Evolutionary conservation across 2,888 invertebrate genomes (phyloP), one percentile per base, ranked within the genome.

Genomic region (Macaria liturata): DNA sequence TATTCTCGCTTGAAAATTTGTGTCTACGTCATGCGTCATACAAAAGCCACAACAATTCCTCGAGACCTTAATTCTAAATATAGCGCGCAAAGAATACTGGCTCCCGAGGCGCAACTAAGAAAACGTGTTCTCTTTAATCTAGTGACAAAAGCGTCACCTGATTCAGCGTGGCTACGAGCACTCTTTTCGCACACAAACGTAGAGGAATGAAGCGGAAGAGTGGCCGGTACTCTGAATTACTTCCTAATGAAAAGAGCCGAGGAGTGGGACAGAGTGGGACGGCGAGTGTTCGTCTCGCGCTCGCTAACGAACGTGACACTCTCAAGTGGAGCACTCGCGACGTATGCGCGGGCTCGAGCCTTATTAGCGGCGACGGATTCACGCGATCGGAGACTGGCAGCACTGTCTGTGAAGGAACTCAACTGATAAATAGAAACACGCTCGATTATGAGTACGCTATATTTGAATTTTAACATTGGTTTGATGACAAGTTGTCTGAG

Each of bases 171-270:
- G 81, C 81, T 77, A 83, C 81, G 81, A 89, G 88, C 76, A 84
- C 89, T 81, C 88, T 83, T 75, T 77, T 32, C 74, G 70, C 82
- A 76, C 77, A 84, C 86, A 86, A 86, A 85, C 88, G 82, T 79
- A 82, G 78, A 90, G 88, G 88, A 89, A 91, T 89, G 91, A 87
- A 88, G 85, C 88, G 86, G 83, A 87, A 88, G 88, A 88, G 88
- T 83, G 85, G 83, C 85, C 81, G 83, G 83, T 79, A 84, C 89
- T 90, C 89, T 83, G 87, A 89, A 91, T 91, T 91, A 91, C 89
- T 91, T 90, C 89, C 90, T 91, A 91, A 91, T 91, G 91, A 91
- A 91, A 90, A 90, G 90, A 89, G 86, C 81, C 76, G 80, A 83
- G 80, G 83, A 88, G 88, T 86, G 83, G 83, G 81, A 77, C 79